phyloP scores from a whole-genome alignment of 2,888 invertebrate species.

The Caenorhabditis sp. region DNA sequence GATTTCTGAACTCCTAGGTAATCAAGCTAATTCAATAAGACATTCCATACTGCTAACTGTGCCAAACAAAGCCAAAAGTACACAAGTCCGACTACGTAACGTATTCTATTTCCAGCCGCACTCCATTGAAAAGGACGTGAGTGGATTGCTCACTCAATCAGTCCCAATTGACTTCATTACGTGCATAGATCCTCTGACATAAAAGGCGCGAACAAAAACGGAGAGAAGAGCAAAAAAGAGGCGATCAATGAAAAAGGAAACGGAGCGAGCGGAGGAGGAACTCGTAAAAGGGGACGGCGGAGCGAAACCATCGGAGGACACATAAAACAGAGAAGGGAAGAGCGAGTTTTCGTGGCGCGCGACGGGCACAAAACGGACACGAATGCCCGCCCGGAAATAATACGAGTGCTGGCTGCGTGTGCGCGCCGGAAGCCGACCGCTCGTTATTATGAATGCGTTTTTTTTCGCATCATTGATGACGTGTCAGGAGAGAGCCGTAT shows the following conservation, averaged over 20 bases:
- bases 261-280: background rate
- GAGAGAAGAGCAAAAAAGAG: background rate
- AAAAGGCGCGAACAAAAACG: constrained; percentile 1
- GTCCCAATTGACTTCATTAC: too few species aligned
- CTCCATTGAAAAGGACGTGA: too few species aligned
- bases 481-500: constrained; percentile 1
- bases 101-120: too few species aligned
- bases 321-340: constrained; percentile 40
- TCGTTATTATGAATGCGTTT: constrained; percentile 55
- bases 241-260: background rate
- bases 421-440: constrained; percentile 29
- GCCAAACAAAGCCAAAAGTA: too few species aligned
- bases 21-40: too few species aligned
- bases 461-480: constrained; percentile 40
- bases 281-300: constrained; percentile 39
- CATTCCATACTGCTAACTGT: too few species aligned
- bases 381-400: constrained; percentile 52
- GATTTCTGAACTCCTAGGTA: too few species aligned
- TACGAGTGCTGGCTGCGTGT: constrained; percentile 24
- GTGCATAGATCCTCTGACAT: too few species aligned
- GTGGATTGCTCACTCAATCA: too few species aligned
- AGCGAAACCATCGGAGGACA: constrained; percentile 48
- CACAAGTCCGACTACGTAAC: too few species aligned
- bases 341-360: constrained; percentile 25
- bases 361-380: constrained; percentile 22